Evolutionary conservation across 2,113 vertebrate genomes (phyloP), one percentile per base, ranked within the genome.

Genomic region (Platichthys flesus): DNA sequence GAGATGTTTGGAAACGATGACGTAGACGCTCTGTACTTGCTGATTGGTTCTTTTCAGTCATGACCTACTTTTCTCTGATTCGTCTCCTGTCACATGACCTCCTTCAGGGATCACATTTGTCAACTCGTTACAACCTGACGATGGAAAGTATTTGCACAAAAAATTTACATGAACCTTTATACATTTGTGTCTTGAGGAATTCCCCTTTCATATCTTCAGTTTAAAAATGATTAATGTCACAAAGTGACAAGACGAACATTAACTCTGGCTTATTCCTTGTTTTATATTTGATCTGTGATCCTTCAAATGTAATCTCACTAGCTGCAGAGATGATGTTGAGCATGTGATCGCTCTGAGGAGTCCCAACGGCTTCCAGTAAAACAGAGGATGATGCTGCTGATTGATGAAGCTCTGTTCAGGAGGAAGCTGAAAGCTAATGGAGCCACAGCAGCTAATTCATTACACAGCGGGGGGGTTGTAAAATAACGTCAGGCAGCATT

Each of bases 371-470:
- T 90, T 88, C 86, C 58, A 15, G 57, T 67, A 80, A 84, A 69
- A 59, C 21, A 56, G 28, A 13, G 67, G 63, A 37, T 62, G 66
- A 79, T 77, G 79, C 63, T 67, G 79, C 20, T 65, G 79, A 84
- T 58, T 59, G 81, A 79, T 54, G 55, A 73, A 68, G 67, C 56
- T 57, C 71, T 75, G 67, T 31, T 70, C 75, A 61, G 79, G 74
- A 78, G 78, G 85, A 81, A 68, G 83, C 75, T 83, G 78, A 82
- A 63, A 73, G 83, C 90, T 89, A 86, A 85, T 85, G 85, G 82
- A 85, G 47, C 60, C 7, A 3, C 71, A 61, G 67, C 55, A 69
- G 82, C 87, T 90, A 74, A 89, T 92, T 90, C 88, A 86, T 83
- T 81, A 85, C 76, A 51, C 49, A 20, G 49, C 1, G 49, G 20